A percentile compares a stretch with the other conserved stretches of the same genome.
Evolutionary conservation across 2,113 vertebrate genomes (phyloP).

Genomic region (Hystrix cristata): DNA sequence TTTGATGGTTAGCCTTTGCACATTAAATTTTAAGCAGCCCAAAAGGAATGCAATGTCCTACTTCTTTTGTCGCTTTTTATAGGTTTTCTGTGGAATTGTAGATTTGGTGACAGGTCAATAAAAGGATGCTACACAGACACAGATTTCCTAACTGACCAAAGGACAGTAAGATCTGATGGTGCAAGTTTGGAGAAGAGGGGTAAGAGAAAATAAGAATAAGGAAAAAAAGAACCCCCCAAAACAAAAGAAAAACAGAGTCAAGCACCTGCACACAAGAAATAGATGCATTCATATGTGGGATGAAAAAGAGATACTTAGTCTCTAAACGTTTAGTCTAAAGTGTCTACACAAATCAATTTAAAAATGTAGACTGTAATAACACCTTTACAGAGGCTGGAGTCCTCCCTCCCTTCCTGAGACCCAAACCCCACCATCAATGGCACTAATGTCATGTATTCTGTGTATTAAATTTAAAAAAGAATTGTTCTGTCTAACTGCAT

Average conservation of each 20-base stretch:
- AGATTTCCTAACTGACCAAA: not conserved
- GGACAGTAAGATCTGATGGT: not conserved
- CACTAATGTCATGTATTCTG: constrained; percentile 65
- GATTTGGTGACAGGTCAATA: not conserved
- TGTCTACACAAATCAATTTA: constrained; percentile 64
- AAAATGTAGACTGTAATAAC: constrained; percentile 64
- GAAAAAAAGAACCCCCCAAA: not conserved
- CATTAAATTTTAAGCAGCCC: constrained; percentile 64
- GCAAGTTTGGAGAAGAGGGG: not conserved
- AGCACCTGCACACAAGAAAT: not conserved
- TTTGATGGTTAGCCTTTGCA: not conserved
- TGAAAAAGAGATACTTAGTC: constrained; percentile 13
- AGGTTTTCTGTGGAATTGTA: not conserved
- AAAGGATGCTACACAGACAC: not conserved
- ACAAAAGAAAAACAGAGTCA: not conserved
- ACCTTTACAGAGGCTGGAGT: not conserved
- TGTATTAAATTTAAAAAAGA: constrained; percentile 80
- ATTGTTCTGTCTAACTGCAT: constrained; percentile 63
- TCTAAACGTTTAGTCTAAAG: constrained; percentile 66
- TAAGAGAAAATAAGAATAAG: not conserved
- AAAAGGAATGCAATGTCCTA: constrained; percentile 5
- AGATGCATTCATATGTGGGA: constrained; percentile 36
- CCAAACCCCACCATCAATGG: not conserved
- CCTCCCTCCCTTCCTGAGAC: not conserved
- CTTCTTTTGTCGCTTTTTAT: constrained; percentile 37